phyloP scores from a whole-genome alignment of 2,888 invertebrate species.

The Clepsis dumicolana region DNA sequence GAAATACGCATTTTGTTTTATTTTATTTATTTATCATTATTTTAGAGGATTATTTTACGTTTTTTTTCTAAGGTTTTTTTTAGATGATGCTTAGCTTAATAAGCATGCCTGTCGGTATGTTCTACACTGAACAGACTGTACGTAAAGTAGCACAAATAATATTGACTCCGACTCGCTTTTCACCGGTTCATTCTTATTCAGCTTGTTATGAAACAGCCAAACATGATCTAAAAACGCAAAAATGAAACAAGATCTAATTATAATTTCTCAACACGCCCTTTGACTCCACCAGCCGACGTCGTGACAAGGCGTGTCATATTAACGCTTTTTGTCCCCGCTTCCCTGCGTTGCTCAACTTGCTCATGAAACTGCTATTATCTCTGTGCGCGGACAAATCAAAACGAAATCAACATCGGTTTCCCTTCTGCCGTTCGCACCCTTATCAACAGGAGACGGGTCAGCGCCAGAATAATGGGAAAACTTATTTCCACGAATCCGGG shows the following conservation, averaged over 20 bases:
- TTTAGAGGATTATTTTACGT: too few relatives aligned
- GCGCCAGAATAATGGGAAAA: conserved; percentile 74
- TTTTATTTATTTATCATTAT: too few relatives aligned
- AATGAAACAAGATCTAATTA: background rate
- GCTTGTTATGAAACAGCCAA: background rate
- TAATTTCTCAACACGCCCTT: conserved; percentile 41
- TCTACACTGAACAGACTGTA: too few relatives aligned
- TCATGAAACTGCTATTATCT: conserved; percentile 81
- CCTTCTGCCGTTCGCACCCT: conserved; percentile 74
- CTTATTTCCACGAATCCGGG: conserved; percentile 60
- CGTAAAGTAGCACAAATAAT: too few relatives aligned
- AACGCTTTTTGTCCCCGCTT: conserved; percentile 37
- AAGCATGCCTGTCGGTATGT: too few relatives aligned
- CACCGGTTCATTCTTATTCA: too few relatives aligned
- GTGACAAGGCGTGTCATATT: conserved; percentile 43
- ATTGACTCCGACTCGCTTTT: too few relatives aligned
- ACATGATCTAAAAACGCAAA: background rate
- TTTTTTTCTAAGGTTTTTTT: too few relatives aligned
- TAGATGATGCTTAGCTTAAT: too few relatives aligned
- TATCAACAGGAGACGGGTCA: conserved; percentile 74
- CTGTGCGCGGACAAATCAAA: conserved; percentile 78
- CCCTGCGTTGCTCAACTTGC: conserved; percentile 61
- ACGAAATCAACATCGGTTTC: conserved; percentile 80
- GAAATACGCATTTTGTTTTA: too few relatives aligned
- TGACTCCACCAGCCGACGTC: conserved; percentile 54